Evolutionary conservation across 2,888 invertebrate species (phyloP).

Genomic region (Heteromurus nitidus): DNA sequence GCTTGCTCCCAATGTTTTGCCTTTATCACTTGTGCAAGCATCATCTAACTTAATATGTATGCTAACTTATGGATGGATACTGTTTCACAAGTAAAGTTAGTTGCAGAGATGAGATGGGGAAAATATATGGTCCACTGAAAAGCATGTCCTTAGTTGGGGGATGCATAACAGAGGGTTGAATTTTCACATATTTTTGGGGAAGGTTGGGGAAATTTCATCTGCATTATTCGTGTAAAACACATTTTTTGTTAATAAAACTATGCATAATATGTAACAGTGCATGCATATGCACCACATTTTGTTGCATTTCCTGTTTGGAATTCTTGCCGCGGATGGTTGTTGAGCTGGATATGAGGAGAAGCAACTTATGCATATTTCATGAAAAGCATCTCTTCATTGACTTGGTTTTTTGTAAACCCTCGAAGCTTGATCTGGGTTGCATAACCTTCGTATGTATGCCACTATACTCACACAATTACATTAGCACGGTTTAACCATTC

Average conservation of each 20-base stretch:
- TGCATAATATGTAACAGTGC: too few relatives aligned
- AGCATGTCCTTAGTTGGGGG: too few relatives aligned
- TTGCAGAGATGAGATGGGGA: neutral
- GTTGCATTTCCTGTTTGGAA: neutral
- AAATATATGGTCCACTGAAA: too few relatives aligned
- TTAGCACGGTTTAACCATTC: constrained; percentile 30
- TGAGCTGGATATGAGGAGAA: neutral
- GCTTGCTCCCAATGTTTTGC: too few relatives aligned
- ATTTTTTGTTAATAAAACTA: constrained; percentile 42
- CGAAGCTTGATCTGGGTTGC: neutral
- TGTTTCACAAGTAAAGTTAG: too few relatives aligned
- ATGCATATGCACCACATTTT: too few relatives aligned
- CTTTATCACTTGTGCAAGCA: too few relatives aligned
- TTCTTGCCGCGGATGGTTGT: neutral
- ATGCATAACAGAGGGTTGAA: too few relatives aligned
- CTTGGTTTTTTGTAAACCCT: neutral
- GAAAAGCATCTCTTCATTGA: constrained; percentile 16
- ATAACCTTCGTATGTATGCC: neutral
- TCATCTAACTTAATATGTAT: too few relatives aligned
- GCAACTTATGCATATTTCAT: constrained; percentile 30
- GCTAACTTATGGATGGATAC: too few relatives aligned
- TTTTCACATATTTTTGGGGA: too few relatives aligned
- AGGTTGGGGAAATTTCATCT: constrained; percentile 29
- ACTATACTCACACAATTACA: neutral
- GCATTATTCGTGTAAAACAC: constrained; percentile 1